Evolutionary conservation across 2,797 vertebrate genomes (phyloP).

Genomic region (Epinephelus awoara): DNA sequence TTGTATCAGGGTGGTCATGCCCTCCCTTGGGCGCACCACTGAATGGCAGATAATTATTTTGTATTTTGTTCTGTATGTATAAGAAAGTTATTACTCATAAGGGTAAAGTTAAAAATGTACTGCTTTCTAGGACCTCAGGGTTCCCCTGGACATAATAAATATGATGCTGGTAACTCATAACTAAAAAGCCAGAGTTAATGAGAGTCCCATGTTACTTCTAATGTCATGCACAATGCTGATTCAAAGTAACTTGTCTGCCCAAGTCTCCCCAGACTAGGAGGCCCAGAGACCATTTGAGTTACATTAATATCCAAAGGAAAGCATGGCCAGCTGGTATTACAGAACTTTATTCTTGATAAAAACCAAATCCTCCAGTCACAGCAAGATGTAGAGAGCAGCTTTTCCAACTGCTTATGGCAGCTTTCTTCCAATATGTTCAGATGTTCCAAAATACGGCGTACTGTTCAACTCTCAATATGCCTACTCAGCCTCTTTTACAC

Average conservation of each 20-base stretch:
- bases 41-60: too few species aligned
- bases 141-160: constrained; percentile 14
- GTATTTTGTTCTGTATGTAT: neutral
- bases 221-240: constrained; percentile 32
- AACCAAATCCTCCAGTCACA: constrained; percentile 14
- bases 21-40: too few species aligned
- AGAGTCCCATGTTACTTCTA: constrained; percentile 10
- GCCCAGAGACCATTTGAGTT: constrained; percentile 22
- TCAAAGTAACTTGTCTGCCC: constrained; percentile 35
- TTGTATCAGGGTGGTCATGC: too few species aligned
- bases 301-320: constrained; percentile 40
- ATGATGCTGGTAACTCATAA: constrained; percentile 15
- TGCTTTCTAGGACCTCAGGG: constrained; percentile 6
- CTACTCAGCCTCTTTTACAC: constrained; percentile 7
- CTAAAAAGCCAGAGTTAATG: constrained; percentile 34
- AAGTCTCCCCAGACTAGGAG: constrained; percentile 6
- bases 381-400: constrained; percentile 5
- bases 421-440: constrained; percentile 7
- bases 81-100: neutral
- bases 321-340: constrained; percentile 16
- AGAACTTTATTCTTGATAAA: constrained; percentile 25
- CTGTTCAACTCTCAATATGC: constrained; percentile 10
- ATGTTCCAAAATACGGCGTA: constrained; percentile 3
- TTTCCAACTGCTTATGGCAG: constrained; percentile 16
- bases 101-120: neutral